phyloP scores from a whole-genome alignment of 2,888 invertebrate genomes.

The Meandrusa payeni region DNA sequence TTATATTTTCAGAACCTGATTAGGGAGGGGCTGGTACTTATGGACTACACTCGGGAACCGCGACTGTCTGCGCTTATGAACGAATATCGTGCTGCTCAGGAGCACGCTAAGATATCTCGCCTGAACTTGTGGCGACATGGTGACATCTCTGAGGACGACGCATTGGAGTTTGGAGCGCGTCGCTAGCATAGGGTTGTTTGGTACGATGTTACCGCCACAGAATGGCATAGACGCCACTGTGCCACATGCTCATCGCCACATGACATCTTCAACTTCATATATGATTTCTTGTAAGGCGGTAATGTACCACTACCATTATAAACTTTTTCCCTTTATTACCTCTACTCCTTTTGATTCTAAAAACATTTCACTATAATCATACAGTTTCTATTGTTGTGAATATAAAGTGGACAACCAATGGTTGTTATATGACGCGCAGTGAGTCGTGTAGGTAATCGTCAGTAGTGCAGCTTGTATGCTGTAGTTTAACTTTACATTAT shows the following conservation, averaged over 20 bases:
- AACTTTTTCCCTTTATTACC: constrained; percentile 1
- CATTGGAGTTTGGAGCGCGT: constrained; percentile 76
- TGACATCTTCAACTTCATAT: constrained; percentile 44
- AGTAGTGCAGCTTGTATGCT: constrained; percentile 9
- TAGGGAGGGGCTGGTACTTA: constrained; percentile 91
- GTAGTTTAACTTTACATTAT: too few relatives aligned
- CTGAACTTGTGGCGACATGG: constrained; percentile 98
- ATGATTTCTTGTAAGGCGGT: constrained; percentile 46
- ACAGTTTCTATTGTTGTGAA: constrained; percentile 28
- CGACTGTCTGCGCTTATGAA: constrained; percentile 88
- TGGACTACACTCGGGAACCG: constrained; percentile 90
- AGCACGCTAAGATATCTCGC: constrained; percentile 91
- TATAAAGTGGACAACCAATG: constrained; percentile 27
- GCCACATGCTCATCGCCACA: constrained; percentile 53
- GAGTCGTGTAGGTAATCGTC: constrained; percentile 28
- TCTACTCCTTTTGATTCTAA: too few relatives aligned
- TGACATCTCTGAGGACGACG: constrained; percentile 98
- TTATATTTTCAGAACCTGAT: constrained; percentile 85
- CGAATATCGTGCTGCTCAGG: constrained; percentile 93
- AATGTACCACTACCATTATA: constrained; percentile 26
- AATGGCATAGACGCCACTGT: constrained; percentile 42
- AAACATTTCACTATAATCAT: constrained; percentile 27
- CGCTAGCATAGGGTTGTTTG: constrained; percentile 53
- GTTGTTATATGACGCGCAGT: constrained; percentile 30
- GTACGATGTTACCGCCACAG: constrained; percentile 34